These are phyloP conservation scores for Meleagris gallopavo DNA, from an alignment of 2,113 vertebrate species.

Conservation along the genomic window DNA sequence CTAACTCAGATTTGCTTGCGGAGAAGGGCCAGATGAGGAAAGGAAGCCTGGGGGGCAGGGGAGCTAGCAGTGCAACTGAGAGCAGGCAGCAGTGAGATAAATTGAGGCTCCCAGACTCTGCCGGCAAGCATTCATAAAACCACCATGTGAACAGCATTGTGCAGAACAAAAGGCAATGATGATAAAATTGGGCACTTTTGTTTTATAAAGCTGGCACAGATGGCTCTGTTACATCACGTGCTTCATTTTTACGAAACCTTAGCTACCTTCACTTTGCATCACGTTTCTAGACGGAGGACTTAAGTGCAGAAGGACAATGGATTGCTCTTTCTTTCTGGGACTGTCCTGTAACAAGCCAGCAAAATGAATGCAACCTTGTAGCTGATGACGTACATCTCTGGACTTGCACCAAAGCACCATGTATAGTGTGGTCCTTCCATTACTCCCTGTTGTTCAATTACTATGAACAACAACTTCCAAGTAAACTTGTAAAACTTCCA, in stretches of 20 bases:
- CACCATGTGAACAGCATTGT: background rate
- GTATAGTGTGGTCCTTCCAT: background rate
- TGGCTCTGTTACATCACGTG: conserved; percentile 58
- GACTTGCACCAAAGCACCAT: background rate
- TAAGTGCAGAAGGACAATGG: conserved; percentile 14
- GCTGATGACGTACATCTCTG: background rate
- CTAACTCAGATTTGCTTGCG: conserved; percentile 1
- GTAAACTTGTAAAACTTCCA: conserved; percentile 11
- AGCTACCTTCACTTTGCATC: conserved; percentile 64
- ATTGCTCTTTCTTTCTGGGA: conserved; percentile 41
- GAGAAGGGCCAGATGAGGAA: background rate
- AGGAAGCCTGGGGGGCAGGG: background rate
- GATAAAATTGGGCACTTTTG: conserved; percentile 67
- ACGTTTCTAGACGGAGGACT: conserved; percentile 16
- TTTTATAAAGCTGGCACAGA: conserved; percentile 70
- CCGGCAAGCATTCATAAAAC: conserved; percentile 27
- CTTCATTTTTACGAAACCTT: conserved; percentile 59
- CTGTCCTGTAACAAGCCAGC: conserved; percentile 8
- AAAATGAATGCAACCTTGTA: background rate
- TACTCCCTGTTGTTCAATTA: conserved; percentile 43
- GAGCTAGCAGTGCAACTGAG: background rate
- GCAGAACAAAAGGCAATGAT: conserved; percentile 67
- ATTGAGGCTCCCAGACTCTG: background rate
- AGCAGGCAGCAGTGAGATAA: conserved; percentile 9
- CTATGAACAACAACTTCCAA: conserved; percentile 33